Evolutionary conservation across 2,113 vertebrate genomes (phyloP).

Genomic region (Proterorhinus semilunaris): DNA sequence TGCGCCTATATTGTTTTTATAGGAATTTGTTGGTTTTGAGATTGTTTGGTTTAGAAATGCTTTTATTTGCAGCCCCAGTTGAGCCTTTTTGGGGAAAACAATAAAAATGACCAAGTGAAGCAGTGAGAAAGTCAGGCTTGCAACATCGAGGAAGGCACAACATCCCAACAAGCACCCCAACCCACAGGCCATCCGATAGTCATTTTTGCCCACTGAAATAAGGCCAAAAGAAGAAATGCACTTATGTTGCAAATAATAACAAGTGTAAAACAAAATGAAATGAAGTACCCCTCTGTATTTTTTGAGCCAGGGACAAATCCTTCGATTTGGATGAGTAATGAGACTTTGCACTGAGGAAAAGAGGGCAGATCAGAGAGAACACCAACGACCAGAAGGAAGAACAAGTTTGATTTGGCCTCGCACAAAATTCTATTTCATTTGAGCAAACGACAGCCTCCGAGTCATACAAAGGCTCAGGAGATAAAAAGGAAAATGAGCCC

Average conservation of each 20-base stretch:
- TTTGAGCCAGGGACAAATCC: background rate
- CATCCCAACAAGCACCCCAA: no score
- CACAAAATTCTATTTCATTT: slow-evolving; percentile 33
- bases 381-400: slow-evolving; percentile 5
- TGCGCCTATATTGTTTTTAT: no score
- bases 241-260: slow-evolving; percentile 7
- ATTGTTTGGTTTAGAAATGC: no score
- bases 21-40: no score
- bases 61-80: no score
- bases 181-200: no score
- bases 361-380: background rate
- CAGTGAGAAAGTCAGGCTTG: no score
- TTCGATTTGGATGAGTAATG: slow-evolving; percentile 10
- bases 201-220: background rate
- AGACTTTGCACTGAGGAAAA: slow-evolving; percentile 4
- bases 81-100: no score
- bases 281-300: background rate
- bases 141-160: no score
- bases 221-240: background rate
- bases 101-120: no score
- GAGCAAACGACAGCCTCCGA: slow-evolving; percentile 20
- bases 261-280: slow-evolving; percentile 15
- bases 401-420: slow-evolving; percentile 13
- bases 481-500: slow-evolving; percentile 54
- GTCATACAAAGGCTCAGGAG: slow-evolving; percentile 38